Base-by-base conservation (phyloP, 2,888 invertebrate species). In the Euclidia mi region DNA sequence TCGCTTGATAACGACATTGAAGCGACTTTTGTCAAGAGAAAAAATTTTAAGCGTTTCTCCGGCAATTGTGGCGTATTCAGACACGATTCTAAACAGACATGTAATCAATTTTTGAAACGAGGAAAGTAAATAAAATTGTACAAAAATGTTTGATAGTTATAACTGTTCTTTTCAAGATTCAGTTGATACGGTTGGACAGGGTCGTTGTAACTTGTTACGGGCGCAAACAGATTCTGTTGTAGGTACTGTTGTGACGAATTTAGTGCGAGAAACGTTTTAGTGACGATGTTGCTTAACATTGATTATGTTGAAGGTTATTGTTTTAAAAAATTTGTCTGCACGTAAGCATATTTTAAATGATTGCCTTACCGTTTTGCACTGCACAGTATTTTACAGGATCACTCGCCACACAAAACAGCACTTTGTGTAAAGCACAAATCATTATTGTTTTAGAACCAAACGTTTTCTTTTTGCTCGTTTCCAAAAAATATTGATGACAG, bases 1-100 rank as follows among this genome's bases (percentile, higher is more conserved):
- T n/a, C n/a, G n/a, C n/a, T n/a, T 81, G 89, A 89, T 88, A 89
- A 88, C 85, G 84, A 79, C 81, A 68, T 65, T 34, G 59, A 71
- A 72, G 72, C 64, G 84, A 83, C 81, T 84, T 85, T 84, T 87
- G 82, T 86, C 77, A 83, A 78, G 77, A 65, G 72, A 77, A 57
- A 73, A 62, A 63, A 72, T 82, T 79, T 76, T 72, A 76, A 82
- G 73, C 74, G 71, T 78, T 76, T 70, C 60, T 68, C 74, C 64
- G 65, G 56, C 56, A 56, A 66, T 65, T 70, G 72, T 63, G 67
- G 64, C 18, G 47, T 56, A 59, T 65, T 71, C 43, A 43, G 58
- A 66, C 73, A 53, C 55, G 49, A 65, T 61, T 62, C 57, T 58
- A 51, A 65, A 52, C 34, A 45, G 44, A 69, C 58, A 68, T 62